Evolutionary conservation across 2,888 invertebrate species (phyloP).

Genomic region (Pegoplata infirma): DNA sequence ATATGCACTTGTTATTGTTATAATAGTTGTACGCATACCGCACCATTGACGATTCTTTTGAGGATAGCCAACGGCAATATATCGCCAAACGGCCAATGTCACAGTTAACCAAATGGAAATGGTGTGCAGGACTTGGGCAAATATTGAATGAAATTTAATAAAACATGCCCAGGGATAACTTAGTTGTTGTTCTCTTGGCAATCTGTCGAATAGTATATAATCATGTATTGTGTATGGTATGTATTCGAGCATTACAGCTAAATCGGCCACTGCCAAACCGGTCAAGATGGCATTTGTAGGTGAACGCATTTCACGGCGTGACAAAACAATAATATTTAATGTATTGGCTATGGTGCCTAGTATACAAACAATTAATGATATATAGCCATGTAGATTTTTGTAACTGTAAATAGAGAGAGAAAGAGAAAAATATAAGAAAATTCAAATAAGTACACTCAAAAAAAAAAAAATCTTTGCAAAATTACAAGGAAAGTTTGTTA

Average conservation of each 20-base stretch:
- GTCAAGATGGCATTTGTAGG: slow-evolving; percentile 95
- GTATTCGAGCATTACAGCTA: slow-evolving; percentile 96
- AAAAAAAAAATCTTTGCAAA: no score
- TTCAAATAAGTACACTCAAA: no score
- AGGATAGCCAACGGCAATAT: slow-evolving; percentile 90
- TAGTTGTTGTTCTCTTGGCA: slow-evolving; percentile 79
- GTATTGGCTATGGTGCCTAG: slow-evolving; percentile 94
- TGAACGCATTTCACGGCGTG: slow-evolving; percentile 92
- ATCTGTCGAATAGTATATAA: slow-evolving; percentile 81
- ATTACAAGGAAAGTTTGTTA: no score
- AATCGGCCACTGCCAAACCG: slow-evolving; percentile 92
- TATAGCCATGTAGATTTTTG: slow-evolving; percentile 88
- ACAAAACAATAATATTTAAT: slow-evolving; percentile 94
- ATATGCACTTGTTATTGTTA: slow-evolving; percentile 88
- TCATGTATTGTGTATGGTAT: slow-evolving; percentile 92
- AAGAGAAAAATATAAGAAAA: neutral
- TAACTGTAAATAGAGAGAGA: slow-evolving; percentile 79
- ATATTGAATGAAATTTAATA: slow-evolving; percentile 93
- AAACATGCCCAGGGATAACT: slow-evolving; percentile 89
- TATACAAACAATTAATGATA: slow-evolving; percentile 90
- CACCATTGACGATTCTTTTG: slow-evolving; percentile 90
- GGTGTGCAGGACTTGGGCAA: slow-evolving; percentile 92
- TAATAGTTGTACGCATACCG: slow-evolving; percentile 86
- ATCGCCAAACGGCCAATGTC: slow-evolving; percentile 94
- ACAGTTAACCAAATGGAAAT: slow-evolving; percentile 96